phyloP scores from a whole-genome alignment of 2,113 vertebrate genomes.

The Pithys albifrons region DNA sequence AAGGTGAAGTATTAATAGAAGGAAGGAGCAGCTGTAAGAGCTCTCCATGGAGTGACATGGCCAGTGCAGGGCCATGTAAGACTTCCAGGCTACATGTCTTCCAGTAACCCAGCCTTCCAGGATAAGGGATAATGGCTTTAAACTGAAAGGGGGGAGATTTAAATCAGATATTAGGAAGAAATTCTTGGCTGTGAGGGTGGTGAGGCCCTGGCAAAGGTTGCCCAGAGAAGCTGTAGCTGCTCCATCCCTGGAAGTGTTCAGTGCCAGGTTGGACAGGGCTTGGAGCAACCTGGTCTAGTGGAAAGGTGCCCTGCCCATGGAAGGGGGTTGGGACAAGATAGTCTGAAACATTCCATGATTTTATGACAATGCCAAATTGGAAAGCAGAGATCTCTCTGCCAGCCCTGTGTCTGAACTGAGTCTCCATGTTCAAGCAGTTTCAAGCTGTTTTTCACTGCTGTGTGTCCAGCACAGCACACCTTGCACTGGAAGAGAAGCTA shows the following conservation, averaged over 20 bases:
- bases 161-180: neutral
- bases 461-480: neutral
- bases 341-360: accelerated
- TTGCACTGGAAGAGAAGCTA: neutral
- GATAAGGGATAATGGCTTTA: neutral
- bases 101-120: neutral
- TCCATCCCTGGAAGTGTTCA: neutral
- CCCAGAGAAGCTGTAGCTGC: neutral
- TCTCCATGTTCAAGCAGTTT: neutral
- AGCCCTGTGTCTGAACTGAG: neutral
- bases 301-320: neutral
- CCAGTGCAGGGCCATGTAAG: neutral
- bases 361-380: neutral
- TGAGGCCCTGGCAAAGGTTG: accelerated
- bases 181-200: neutral
- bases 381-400: neutral
- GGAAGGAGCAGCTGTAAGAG: slow-evolving; percentile 43
- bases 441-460: neutral
- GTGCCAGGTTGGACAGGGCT: accelerated
- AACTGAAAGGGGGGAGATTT: neutral
- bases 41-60: accelerated
- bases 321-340: accelerated
- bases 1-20: slow-evolving; percentile 58
- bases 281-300: accelerated
- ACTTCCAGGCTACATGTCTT: neutral